phyloP scores from a whole-genome alignment of 2,888 invertebrate genomes.

The Agonopterix alstromeriana region DNA sequence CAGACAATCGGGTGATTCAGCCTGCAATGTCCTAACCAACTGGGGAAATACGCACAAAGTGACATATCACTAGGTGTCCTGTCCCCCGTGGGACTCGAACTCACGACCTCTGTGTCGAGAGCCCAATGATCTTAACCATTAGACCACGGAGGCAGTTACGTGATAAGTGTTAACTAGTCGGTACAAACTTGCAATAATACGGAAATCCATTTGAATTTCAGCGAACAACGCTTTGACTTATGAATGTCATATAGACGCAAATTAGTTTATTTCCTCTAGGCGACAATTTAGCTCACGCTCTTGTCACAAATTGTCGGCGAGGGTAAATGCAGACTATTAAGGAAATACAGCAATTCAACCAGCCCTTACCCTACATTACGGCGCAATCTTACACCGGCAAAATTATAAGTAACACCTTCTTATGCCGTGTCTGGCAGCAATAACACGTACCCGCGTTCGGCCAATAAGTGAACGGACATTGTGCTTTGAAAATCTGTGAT shows the following conservation, averaged over 20 bases:
- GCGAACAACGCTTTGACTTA: slow-evolving; percentile 45
- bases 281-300: slow-evolving; percentile 74
- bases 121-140: no score
- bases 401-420: slow-evolving; percentile 75
- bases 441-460: slow-evolving; percentile 35
- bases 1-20: no score
- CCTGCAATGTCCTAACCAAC: no score
- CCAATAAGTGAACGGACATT: slow-evolving; percentile 37
- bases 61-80: no score
- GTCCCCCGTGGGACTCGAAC: no score
- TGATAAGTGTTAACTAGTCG: no score
- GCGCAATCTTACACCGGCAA: slow-evolving; percentile 68
- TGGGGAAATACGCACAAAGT: no score
- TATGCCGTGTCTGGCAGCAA: slow-evolving; percentile 61
- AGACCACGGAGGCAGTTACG: no score
- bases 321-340: slow-evolving; percentile 75
- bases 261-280: slow-evolving; percentile 74
- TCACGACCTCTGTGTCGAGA: no score
- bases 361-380: slow-evolving; percentile 71
- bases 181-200: slow-evolving; percentile 8
- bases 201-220: slow-evolving; percentile 25
- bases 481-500: slow-evolving; percentile 5
- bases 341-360: slow-evolving; percentile 75
- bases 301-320: slow-evolving; percentile 73
- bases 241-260: slow-evolving; percentile 65